These are phyloP conservation scores for Ditylenchus weischeri DNA, from an alignment of 2,888 invertebrate genomes.

Conservation along the genomic window DNA sequence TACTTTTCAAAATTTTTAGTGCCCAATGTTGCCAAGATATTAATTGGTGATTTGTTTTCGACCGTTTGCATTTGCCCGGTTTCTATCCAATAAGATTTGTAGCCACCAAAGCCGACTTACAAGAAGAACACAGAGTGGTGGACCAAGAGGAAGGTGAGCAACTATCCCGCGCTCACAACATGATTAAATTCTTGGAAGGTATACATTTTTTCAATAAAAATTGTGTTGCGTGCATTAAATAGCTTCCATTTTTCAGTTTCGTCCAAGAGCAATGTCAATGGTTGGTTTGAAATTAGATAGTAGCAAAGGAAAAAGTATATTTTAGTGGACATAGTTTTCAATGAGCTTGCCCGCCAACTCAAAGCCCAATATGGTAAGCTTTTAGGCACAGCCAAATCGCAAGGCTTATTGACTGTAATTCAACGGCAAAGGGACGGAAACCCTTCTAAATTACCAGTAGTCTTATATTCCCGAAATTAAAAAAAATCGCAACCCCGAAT, in stretches of 20 bases:
- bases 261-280: conserved; percentile 84
- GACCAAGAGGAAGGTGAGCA: conserved; percentile 81
- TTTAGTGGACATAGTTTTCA: conserved; percentile 74
- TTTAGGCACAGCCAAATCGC: too few relatives aligned
- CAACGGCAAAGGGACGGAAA: too few relatives aligned
- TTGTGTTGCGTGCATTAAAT: neutral
- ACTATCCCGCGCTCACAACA: conserved; percentile 61
- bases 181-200: conserved; percentile 54
- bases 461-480: too few relatives aligned
- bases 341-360: conserved; percentile 78
- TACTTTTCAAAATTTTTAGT: conserved; percentile 61
- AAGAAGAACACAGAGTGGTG: conserved; percentile 72
- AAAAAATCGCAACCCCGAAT: too few relatives aligned
- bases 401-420: too few relatives aligned
- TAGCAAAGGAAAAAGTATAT: too few relatives aligned
- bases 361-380: conserved; percentile 63
- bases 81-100: conserved; percentile 7
- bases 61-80: conserved; percentile 2
- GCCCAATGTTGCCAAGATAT: conserved; percentile 80
- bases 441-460: too few relatives aligned
- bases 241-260: conserved; percentile 65
- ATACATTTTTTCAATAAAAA: neutral
- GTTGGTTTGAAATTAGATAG: too few relatives aligned
- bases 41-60: conserved; percentile 71
- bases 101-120: conserved; percentile 82